phyloP scores from a whole-genome alignment of 2,113 vertebrate species.

The Corythoichthys intestinalis region DNA sequence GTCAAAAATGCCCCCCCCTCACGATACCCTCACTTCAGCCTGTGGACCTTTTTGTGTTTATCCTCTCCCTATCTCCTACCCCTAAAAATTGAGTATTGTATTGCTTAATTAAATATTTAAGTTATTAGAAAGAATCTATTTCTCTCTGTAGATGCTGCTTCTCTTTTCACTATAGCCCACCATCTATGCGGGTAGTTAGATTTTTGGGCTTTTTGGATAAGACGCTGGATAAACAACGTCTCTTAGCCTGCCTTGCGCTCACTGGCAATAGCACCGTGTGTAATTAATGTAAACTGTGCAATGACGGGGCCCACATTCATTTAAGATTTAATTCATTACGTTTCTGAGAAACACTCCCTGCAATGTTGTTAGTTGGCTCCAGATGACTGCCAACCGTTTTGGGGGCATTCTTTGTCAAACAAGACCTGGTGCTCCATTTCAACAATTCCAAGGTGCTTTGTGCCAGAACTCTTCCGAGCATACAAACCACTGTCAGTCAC shows the following conservation, averaged over 20 bases:
- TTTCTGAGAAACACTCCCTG: conserved; percentile 30
- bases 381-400: conserved; percentile 9
- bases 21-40: conserved; percentile 43
- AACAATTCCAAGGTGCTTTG: conserved; percentile 42
- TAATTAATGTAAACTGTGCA: conserved; percentile 8
- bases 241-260: conserved; percentile 51
- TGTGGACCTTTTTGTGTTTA: conserved; percentile 43
- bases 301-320: conserved; percentile 12
- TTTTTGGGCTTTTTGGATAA: conserved; percentile 47
- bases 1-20: conserved; percentile 29
- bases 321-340: conserved; percentile 32
- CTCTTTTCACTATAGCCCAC: conserved; percentile 20
- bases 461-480: conserved; percentile 33
- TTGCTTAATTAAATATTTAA: conserved; percentile 76
- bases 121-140: conserved; percentile 70
- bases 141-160: conserved; percentile 57
- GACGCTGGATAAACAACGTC: conserved; percentile 32
- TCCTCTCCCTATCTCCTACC: conserved; percentile 45
- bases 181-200: conserved; percentile 60
- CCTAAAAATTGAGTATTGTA: conserved; percentile 51
- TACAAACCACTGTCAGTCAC: conserved; percentile 19
- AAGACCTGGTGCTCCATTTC: conserved; percentile 31
- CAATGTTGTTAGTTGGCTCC: conserved; percentile 8
- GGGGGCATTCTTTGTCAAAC: conserved; percentile 34
- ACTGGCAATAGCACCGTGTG: conserved; percentile 27